These are phyloP conservation scores for Cygnus atratus DNA, from an alignment of 2,113 vertebrate genomes.

Conservation along the genomic window DNA sequence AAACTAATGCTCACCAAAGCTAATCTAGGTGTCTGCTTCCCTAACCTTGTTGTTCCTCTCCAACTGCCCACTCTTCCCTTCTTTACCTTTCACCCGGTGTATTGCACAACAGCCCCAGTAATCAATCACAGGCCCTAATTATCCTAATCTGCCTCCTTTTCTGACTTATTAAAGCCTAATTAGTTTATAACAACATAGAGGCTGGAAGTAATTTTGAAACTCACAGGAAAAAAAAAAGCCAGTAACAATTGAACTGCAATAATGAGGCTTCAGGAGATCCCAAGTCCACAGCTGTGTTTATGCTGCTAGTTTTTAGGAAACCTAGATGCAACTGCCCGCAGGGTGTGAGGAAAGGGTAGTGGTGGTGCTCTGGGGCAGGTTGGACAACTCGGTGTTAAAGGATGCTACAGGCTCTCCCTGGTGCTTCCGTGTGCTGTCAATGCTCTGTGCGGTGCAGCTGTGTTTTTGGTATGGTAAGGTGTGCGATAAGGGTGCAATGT, in stretches of 20 bases:
- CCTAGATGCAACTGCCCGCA: neutral
- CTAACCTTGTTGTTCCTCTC: neutral
- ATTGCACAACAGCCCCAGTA: neutral
- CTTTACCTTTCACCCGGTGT: neutral
- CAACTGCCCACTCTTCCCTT: neutral
- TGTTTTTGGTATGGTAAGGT: neutral
- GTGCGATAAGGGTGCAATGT: neutral
- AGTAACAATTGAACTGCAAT: conserved; percentile 42
- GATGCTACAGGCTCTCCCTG: neutral
- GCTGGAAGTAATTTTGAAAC: conserved; percentile 59
- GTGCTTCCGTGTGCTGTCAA: neutral
- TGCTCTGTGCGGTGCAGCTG: neutral
- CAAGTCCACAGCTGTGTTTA: conserved; percentile 47
- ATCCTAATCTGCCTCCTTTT: conserved; percentile 40
- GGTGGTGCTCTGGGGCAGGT: conserved; percentile 10
- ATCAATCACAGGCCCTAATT: conserved; percentile 56
- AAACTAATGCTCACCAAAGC: neutral
- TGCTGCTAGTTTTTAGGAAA: neutral
- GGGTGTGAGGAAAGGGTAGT: neutral
- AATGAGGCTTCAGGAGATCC: conserved; percentile 32
- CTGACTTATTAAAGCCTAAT: conserved; percentile 64
- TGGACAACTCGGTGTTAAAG: neutral
- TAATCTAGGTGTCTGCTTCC: neutral
- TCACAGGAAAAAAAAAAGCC: neutral
- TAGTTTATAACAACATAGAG: conserved; percentile 51